Evolutionary conservation across 2,113 vertebrate species (phyloP).

Genomic region (Callocephalon fimbriatum): DNA sequence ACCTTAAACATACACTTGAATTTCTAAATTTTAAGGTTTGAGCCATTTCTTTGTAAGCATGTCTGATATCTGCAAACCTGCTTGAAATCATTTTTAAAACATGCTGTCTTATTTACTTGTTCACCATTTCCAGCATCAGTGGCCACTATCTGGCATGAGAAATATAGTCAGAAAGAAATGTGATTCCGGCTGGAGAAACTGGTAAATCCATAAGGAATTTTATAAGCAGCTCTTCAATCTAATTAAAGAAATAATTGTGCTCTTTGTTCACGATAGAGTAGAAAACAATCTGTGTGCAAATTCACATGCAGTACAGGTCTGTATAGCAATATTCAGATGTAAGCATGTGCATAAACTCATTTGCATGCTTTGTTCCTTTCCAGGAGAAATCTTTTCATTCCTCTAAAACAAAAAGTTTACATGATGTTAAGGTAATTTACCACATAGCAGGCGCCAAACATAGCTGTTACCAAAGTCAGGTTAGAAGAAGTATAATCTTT

Average conservation of each 20-base stretch:
- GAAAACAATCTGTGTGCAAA: not conserved
- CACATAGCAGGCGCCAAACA: not conserved
- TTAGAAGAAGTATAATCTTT: not conserved
- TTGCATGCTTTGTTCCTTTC: not conserved
- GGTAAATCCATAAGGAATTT: not conserved
- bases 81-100: not conserved
- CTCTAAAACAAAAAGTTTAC: not conserved
- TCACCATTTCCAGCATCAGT: not conserved
- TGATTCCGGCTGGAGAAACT: not conserved
- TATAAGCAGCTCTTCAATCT: not conserved
- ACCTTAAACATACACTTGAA: not conserved
- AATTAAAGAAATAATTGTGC: not conserved
- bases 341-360: not conserved
- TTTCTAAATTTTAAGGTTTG: not conserved
- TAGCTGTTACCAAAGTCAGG: not conserved
- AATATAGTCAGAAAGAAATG: not conserved
- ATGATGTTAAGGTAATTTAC: not conserved
- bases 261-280: not conserved
- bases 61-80: not conserved
- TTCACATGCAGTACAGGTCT: not conserved
- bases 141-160: not conserved
- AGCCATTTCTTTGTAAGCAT: not conserved
- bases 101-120: not conserved
- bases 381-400: not conserved
- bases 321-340: not conserved